Conservation (phyloP, 2,888 invertebrate species). For the Ectemnius continuus region DNA sequence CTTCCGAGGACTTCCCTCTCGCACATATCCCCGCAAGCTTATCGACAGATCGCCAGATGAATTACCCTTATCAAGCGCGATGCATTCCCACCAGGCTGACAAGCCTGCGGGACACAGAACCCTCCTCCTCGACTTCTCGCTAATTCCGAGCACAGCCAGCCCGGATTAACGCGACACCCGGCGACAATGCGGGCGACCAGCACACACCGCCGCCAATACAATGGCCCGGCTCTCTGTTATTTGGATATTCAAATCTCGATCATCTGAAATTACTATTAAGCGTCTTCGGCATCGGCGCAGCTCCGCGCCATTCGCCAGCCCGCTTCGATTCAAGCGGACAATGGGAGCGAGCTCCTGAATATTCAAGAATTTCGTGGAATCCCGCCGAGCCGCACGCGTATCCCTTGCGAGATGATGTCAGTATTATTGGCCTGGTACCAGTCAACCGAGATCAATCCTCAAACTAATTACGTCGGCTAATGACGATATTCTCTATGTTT, state of each 20-base stretch:
- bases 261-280: slow-evolving; percentile 5
- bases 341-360: background rate
- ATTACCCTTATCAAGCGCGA: background rate
- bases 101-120: background rate
- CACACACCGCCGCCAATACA: too few relatives aligned
- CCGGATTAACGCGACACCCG: too few relatives aligned
- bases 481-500: too few relatives aligned
- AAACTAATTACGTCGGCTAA: too few relatives aligned
- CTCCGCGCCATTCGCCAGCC: background rate
- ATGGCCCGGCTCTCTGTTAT: background rate
- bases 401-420: too few relatives aligned
- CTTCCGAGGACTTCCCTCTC: background rate
- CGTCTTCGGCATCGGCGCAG: background rate
- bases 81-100: background rate
- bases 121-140: background rate
- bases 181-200: too few relatives aligned
- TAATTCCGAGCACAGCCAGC: background rate
- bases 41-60: background rate
- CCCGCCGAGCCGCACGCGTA: too few relatives aligned
- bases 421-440: too few relatives aligned
- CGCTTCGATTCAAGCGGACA: background rate
- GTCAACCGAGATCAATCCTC: too few relatives aligned
- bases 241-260: slow-evolving; percentile 9
- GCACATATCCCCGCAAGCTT: background rate
- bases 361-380: background rate